Conservation (phyloP, 2,888 invertebrate genomes). For the Anthophora plumipes region DNA sequence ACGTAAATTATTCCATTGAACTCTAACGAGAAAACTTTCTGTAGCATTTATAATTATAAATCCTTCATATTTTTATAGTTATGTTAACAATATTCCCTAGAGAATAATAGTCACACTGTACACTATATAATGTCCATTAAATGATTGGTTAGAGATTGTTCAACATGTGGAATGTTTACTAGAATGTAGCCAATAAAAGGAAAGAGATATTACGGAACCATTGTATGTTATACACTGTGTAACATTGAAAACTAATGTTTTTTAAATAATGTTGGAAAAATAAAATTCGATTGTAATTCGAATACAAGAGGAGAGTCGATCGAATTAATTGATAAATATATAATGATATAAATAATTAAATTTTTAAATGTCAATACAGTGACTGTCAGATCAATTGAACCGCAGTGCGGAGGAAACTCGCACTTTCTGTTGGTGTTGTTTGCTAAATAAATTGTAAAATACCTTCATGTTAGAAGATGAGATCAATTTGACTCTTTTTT, state of each 20-base stretch:
- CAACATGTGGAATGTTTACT: not conserved
- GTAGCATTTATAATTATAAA: not conserved
- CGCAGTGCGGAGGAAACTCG: slow-evolving; percentile 10
- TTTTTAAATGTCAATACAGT: not conserved
- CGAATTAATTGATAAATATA: not conserved
- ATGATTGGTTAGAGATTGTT: slow-evolving; percentile 5
- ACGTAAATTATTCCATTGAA: too few species aligned
- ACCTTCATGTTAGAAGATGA: slow-evolving; percentile 46
- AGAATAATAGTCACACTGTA: not conserved
- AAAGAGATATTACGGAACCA: not conserved
- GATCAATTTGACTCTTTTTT: slow-evolving; percentile 35
- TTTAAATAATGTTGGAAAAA: slow-evolving; percentile 10
- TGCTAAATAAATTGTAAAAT: slow-evolving; percentile 38
- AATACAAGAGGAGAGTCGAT: not conserved
- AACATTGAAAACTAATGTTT: slow-evolving; percentile 14
- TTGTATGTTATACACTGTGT: slow-evolving; percentile 5
- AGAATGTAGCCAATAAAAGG: slow-evolving; percentile 8
- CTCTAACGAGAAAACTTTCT: too few species aligned
- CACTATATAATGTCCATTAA: not conserved
- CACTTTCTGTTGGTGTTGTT: slow-evolving; percentile 16
- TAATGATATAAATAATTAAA: not conserved
- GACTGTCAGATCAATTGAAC: slow-evolving; percentile 1
- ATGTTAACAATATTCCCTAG: not conserved
- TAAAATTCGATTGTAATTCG: not conserved
- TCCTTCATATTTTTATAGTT: not conserved